Evolutionary conservation across 2,888 invertebrate genomes (phyloP).

Genomic region (Amphipyra tragopoginis): DNA sequence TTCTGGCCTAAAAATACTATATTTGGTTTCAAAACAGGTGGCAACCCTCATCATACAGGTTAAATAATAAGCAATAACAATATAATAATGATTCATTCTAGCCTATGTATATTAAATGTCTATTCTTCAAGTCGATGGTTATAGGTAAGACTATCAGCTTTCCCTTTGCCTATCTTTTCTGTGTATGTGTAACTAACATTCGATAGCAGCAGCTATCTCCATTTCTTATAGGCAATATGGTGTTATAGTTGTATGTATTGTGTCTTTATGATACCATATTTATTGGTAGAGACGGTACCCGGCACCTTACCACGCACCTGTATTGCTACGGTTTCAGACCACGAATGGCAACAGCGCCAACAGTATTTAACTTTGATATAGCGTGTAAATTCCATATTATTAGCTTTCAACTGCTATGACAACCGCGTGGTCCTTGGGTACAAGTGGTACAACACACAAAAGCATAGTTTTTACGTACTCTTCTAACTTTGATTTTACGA

Average conservation of each 20-base stretch:
- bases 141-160: neutral
- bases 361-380: conserved; percentile 16
- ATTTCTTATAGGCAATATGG: neutral
- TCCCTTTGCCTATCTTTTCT: neutral
- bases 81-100: too few relatives aligned
- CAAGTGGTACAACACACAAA: neutral
- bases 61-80: too few relatives aligned
- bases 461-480: too few relatives aligned
- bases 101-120: too few relatives aligned
- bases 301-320: conserved; percentile 20
- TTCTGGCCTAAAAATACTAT: too few relatives aligned
- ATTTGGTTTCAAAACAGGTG: too few relatives aligned
- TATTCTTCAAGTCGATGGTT: too few relatives aligned
- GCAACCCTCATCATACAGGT: too few relatives aligned
- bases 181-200: too few relatives aligned
- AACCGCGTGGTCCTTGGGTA: conserved; percentile 1
- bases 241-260: conserved; percentile 1
- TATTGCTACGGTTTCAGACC: conserved; percentile 7
- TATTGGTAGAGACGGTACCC: conserved; percentile 25
- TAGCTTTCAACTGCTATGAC: conserved; percentile 4
- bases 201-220: too few relatives aligned
- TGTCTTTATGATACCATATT: conserved; percentile 15
- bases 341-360: conserved; percentile 32
- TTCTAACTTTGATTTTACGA: too few relatives aligned
- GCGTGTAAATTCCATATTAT: conserved; percentile 9